Conservation (phyloP, 1,140 invertebrate genomes). For the Trichogramma pretiosum region DNA sequence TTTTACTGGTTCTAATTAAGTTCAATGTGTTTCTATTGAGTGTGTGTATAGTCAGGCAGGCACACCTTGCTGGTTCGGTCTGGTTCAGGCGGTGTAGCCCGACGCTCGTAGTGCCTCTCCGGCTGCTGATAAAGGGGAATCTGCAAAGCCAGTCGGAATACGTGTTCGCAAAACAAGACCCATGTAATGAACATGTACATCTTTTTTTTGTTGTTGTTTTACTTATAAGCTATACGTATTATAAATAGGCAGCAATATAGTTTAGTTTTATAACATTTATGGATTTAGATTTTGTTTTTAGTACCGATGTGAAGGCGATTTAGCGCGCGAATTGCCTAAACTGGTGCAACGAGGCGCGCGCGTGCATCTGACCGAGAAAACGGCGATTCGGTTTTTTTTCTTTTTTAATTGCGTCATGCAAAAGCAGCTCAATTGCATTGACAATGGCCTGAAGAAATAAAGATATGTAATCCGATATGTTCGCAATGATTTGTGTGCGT, state of each 20-base stretch:
- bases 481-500: background rate
- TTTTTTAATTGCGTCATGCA: background rate
- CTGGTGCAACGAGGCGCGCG: background rate
- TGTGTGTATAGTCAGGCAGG: constrained; percentile 37
- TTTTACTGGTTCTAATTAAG: too few relatives aligned
- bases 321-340: constrained; percentile 10
- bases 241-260: too few relatives aligned
- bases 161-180: constrained; percentile 36
- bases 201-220: too few relatives aligned
- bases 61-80: constrained; percentile 48
- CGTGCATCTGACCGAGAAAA: too few relatives aligned
- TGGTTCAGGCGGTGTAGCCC: constrained; percentile 46
- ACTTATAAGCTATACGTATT: too few relatives aligned
- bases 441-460: background rate
- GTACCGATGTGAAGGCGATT: too few relatives aligned
- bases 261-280: too few relatives aligned
- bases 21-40: too few relatives aligned
- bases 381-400: background rate
- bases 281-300: too few relatives aligned
- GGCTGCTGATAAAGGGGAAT: constrained; percentile 47
- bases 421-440: background rate
- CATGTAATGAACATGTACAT: too few relatives aligned
- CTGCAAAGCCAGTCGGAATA: constrained; percentile 45
- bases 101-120: constrained; percentile 47
- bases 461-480: background rate